Evolutionary conservation across 2,113 vertebrate genomes (phyloP).

Genomic region (Paraplagusia blochii): DNA sequence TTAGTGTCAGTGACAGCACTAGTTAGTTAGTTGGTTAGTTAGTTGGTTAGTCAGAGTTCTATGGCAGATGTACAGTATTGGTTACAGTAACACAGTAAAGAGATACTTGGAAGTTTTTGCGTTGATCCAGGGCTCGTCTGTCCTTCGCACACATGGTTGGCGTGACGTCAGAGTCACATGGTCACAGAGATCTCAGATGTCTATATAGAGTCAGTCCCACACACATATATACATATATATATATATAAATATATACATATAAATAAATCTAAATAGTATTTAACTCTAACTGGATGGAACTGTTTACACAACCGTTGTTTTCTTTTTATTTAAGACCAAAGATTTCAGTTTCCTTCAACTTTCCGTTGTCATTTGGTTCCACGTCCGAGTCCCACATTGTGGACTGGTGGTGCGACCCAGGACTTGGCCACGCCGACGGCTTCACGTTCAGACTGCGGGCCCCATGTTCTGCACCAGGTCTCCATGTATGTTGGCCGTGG

Average conservation of each 20-base stretch:
- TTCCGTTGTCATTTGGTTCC: conserved; percentile 31
- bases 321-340: conserved; percentile 68
- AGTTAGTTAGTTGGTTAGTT: no score
- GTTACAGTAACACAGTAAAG: conserved; percentile 44
- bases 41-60: conserved; percentile 45
- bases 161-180: conserved; percentile 30
- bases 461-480: no score
- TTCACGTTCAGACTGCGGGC: no score
- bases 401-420: no score
- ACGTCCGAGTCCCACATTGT: neutral
- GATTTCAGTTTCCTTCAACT: conserved; percentile 70
- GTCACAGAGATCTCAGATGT: conserved; percentile 35
- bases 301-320: conserved; percentile 17
- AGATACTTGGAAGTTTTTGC: conserved; percentile 30
- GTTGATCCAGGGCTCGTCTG: conserved; percentile 27
- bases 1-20: conserved; percentile 1
- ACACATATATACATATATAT: neutral
- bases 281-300: neutral
- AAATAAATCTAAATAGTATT: conserved; percentile 17
- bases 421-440: no score
- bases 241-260: conserved; percentile 15
- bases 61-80: conserved; percentile 56
- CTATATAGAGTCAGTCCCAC: neutral
- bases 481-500: no score
- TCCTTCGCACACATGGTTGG: no score